A percentile compares a stretch with the other conserved stretches of the same genome.
Conservation (phyloP, 2,113 vertebrate genomes). For the Takifugu bimaculatus region DNA sequence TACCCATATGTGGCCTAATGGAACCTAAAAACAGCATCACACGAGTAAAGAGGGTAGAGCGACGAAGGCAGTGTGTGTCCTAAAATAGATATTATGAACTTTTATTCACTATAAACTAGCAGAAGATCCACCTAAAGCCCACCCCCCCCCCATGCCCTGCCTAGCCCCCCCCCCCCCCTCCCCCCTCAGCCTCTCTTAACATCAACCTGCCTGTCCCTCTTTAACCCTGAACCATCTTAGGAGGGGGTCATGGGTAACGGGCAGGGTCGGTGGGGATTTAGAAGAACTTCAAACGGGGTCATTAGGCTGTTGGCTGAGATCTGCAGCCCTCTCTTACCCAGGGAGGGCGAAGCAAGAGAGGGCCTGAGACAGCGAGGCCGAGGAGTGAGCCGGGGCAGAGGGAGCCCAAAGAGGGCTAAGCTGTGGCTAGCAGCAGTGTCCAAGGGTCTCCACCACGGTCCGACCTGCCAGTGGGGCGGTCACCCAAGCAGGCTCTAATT, state of each 20-base stretch:
- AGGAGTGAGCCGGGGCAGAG: constrained; percentile 15
- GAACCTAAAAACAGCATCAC: constrained; percentile 79
- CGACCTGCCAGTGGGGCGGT: constrained; percentile 74
- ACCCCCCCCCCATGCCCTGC: constrained; percentile 21
- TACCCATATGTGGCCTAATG: constrained; percentile 94
- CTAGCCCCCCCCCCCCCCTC: too few relatives aligned
- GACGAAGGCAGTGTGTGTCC: constrained; percentile 2
- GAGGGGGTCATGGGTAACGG: constrained; percentile 76
- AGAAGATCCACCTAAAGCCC: constrained; percentile 42
- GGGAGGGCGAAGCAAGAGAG: constrained; percentile 57
- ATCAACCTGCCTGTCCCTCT: constrained; percentile 63
- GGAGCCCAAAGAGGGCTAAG: constrained; percentile 50
- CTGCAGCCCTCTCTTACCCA: constrained; percentile 62
- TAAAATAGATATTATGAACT: constrained; percentile 7
- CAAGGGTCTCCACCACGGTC: constrained; percentile 72
- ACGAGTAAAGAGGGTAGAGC: constrained; percentile 22
- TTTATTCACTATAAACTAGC: constrained; percentile 38
- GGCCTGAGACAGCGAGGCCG: constrained; percentile 56
- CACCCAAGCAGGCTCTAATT: constrained; percentile 74
- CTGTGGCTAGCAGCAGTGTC: constrained; percentile 70
- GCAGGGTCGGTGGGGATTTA: constrained; percentile 86
- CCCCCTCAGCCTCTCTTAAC: constrained; percentile 53
- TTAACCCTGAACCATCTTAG: constrained; percentile 69
- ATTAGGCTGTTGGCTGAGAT: constrained; percentile 73
- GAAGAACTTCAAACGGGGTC: constrained; percentile 91